Percentiles rank a stretch among this genome's conserved stretches.
phyloP scores from a whole-genome alignment of 2,888 invertebrate species.

The Strigamia maritima region DNA sequence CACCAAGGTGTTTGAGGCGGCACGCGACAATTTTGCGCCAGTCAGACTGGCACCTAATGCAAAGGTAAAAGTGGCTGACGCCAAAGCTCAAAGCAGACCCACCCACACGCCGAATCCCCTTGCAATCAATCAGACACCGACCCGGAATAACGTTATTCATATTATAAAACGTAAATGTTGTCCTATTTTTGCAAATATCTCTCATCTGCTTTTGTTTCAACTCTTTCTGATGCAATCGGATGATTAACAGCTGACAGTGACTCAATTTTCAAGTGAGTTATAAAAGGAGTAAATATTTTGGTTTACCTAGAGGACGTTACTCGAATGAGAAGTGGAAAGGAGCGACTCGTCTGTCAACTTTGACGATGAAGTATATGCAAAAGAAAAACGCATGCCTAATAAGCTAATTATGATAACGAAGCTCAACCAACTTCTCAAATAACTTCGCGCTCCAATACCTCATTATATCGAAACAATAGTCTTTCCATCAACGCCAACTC shows the following conservation, averaged over 20 bases:
- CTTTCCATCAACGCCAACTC: constrained; percentile 7
- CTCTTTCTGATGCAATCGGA: not conserved
- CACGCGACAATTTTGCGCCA: constrained; percentile 26
- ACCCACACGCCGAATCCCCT: not conserved
- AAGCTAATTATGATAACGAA: constrained; percentile 24
- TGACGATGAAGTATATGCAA: not conserved
- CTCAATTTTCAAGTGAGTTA: not conserved
- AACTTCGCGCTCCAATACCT: not conserved
- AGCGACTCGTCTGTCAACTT: constrained; percentile 13
- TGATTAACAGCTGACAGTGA: constrained; percentile 15
- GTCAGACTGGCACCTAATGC: constrained; percentile 19
- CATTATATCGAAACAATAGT: not conserved
- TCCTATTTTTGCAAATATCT: not conserved
- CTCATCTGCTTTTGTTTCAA: not conserved
- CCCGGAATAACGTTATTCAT: not conserved
- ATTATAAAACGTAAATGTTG: not conserved
- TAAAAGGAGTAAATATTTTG: constrained; percentile 7
- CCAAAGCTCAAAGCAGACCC: constrained; percentile 1
- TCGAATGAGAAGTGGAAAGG: not conserved
- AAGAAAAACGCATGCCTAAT: not conserved
- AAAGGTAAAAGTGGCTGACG: constrained; percentile 11
- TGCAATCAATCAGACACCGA: constrained; percentile 13
- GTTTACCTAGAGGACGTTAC: not conserved
- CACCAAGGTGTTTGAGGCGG: not conserved
- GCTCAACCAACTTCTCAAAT: constrained; percentile 1